phyloP scores from a whole-genome alignment of 2,113 vertebrate genomes.

The Pimephales promelas region DNA sequence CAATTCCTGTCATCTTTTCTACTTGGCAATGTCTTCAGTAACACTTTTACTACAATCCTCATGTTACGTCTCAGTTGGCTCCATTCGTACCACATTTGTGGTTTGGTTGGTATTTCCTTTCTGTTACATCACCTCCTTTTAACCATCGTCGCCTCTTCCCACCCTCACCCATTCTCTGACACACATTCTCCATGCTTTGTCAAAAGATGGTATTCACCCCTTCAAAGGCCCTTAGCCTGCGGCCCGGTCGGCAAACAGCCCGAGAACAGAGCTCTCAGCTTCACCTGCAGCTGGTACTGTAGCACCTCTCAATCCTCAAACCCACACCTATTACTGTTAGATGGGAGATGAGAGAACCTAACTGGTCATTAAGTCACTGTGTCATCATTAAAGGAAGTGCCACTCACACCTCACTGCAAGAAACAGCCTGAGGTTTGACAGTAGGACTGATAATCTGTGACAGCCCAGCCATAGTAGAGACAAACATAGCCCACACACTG shows the following conservation, averaged over 20 bases:
- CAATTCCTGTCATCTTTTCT: conserved; percentile 48
- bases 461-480: not conserved
- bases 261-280: conserved; percentile 94
- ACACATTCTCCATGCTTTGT: conserved; percentile 90
- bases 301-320: conserved; percentile 69
- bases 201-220: conserved; percentile 99
- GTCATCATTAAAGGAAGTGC: conserved; percentile 33
- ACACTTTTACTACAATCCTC: conserved; percentile 50
- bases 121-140: conserved; percentile 56
- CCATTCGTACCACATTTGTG: conserved; percentile 51
- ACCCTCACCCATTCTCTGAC: conserved; percentile 58
- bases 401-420: conserved; percentile 28
- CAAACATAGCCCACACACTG: conserved; percentile 3
- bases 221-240: conserved; percentile 99
- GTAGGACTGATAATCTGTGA: not conserved
- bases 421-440: conserved; percentile 23
- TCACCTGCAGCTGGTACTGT: conserved; percentile 86
- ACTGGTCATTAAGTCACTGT: conserved; percentile 19
- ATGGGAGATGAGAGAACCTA: not conserved
- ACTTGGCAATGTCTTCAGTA: conserved; percentile 44
- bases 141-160: conserved; percentile 27
- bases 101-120: conserved; percentile 40
- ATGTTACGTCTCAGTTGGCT: conserved; percentile 58
- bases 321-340: conserved; percentile 8
- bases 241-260: conserved; percentile 99